A percentile compares a stretch with the other conserved stretches of the same genome.
phyloP scores from a whole-genome alignment of 2,113 vertebrate genomes.

The Meleagris gallopavo region DNA sequence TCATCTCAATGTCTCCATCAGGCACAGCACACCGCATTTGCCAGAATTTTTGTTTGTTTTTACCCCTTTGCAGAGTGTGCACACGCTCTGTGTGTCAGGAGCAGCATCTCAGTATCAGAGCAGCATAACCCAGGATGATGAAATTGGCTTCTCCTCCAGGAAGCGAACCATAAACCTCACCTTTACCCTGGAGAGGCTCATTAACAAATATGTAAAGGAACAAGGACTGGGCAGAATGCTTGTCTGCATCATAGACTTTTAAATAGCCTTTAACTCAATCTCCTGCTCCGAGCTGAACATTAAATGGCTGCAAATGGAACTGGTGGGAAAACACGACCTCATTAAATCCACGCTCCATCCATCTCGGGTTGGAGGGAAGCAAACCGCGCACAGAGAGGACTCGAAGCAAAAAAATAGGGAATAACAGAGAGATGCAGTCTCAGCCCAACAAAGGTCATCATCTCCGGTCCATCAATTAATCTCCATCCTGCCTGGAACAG shows the following conservation, averaged over 20 bases:
- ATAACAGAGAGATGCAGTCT: background rate
- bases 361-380: slow-evolving; percentile 11
- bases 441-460: background rate
- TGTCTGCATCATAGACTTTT: background rate
- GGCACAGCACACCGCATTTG: background rate
- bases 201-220: background rate
- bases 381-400: background rate
- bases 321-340: slow-evolving; percentile 56
- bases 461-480: background rate
- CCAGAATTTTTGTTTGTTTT: background rate
- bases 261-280: slow-evolving; percentile 11
- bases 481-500: background rate
- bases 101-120: background rate
- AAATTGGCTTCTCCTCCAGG: background rate
- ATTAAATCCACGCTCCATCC: slow-evolving; percentile 28
- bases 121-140: background rate
- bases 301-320: slow-evolving; percentile 6
- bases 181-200: background rate
- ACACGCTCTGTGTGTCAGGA: background rate
- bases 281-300: background rate
- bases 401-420: background rate
- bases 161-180: background rate
- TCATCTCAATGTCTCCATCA: accelerated
- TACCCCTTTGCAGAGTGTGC: background rate
- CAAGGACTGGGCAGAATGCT: background rate